Percentiles rank a stretch among this genome's conserved stretches.
These are phyloP conservation scores for Pheosia gnoma DNA, from an alignment of 2,888 invertebrate species.

Conservation along the genomic window DNA sequence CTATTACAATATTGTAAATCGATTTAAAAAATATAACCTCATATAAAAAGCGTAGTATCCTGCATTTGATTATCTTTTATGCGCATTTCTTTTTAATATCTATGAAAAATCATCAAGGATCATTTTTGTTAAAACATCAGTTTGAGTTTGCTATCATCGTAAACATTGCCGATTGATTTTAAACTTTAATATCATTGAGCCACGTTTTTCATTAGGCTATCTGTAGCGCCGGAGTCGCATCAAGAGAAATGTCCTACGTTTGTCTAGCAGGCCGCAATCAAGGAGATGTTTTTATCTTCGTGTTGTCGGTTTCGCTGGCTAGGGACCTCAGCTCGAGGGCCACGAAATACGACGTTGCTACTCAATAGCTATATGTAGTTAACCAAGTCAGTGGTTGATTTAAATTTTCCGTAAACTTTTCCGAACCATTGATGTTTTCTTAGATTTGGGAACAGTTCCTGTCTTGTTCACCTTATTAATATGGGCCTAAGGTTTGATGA, in stretches of 20 bases:
- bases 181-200: constrained; percentile 26
- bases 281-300: constrained; percentile 53
- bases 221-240: constrained; percentile 30
- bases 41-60: not conserved
- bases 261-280: constrained; percentile 56
- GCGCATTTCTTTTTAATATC: not conserved
- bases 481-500: too few relatives aligned
- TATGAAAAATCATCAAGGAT: not conserved
- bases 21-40: not conserved
- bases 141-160: too few relatives aligned
- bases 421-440: not conserved
- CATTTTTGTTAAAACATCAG: too few relatives aligned
- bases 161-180: not conserved
- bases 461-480: too few relatives aligned
- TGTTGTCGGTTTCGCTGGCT: constrained; percentile 18
- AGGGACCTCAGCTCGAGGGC: constrained; percentile 28
- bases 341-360: not conserved
- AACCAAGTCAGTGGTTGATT: too few relatives aligned
- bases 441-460: too few relatives aligned
- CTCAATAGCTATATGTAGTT: not conserved
- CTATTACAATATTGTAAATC: constrained; percentile 1
- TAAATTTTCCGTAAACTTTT: not conserved
- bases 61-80: not conserved
- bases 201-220: constrained; percentile 48
- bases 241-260: constrained; percentile 60